Evolutionary conservation across 2,888 invertebrate genomes (phyloP).

Genomic region (Hemistola chrysoprasaria): DNA sequence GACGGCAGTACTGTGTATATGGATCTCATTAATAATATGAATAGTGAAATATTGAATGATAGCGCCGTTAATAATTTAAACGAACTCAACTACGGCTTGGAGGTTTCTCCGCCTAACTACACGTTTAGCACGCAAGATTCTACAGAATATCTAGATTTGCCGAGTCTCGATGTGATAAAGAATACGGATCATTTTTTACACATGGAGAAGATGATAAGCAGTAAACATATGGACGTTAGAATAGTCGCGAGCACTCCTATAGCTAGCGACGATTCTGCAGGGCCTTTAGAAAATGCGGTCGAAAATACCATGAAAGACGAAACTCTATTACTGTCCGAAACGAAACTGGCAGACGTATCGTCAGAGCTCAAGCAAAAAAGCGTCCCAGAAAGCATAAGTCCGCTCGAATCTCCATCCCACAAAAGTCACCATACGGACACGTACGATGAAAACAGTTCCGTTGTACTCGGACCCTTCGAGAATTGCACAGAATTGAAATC

Average conservation of each 20-base stretch:
- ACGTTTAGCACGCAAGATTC: slow-evolving; percentile 57
- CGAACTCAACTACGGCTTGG: slow-evolving; percentile 18
- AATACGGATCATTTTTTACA: slow-evolving; percentile 57
- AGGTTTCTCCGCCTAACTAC: slow-evolving; percentile 31
- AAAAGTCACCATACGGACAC: slow-evolving; percentile 73
- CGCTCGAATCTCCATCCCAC: slow-evolving; percentile 67
- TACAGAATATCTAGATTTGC: slow-evolving; percentile 70
- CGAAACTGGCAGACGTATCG: slow-evolving; percentile 46
- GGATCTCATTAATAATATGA: slow-evolving; percentile 64
- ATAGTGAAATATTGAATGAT: slow-evolving; percentile 47
- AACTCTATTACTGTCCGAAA: slow-evolving; percentile 41
- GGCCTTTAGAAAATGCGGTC: slow-evolving; percentile 39
- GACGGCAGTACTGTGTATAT: slow-evolving; percentile 57
- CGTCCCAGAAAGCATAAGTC: slow-evolving; percentile 59
- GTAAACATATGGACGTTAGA: slow-evolving; percentile 34
- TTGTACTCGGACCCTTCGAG: slow-evolving; percentile 82
- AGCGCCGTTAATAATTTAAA: slow-evolving; percentile 33
- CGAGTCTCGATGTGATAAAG: slow-evolving; percentile 49
- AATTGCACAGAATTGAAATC: slow-evolving; percentile 79
- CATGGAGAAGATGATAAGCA: slow-evolving; percentile 51
- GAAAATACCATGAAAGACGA: slow-evolving; percentile 41
- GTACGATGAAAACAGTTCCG: slow-evolving; percentile 76
- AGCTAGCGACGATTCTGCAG: slow-evolving; percentile 51
- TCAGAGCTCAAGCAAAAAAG: slow-evolving; percentile 57
- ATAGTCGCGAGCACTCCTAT: slow-evolving; percentile 64